Percentiles rank a stretch among this genome's conserved stretches.
These are phyloP conservation scores for Epizoanthus fatuus DNA, from an alignment of 92 coral and sea anemone species.

Conservation along the genomic window DNA sequence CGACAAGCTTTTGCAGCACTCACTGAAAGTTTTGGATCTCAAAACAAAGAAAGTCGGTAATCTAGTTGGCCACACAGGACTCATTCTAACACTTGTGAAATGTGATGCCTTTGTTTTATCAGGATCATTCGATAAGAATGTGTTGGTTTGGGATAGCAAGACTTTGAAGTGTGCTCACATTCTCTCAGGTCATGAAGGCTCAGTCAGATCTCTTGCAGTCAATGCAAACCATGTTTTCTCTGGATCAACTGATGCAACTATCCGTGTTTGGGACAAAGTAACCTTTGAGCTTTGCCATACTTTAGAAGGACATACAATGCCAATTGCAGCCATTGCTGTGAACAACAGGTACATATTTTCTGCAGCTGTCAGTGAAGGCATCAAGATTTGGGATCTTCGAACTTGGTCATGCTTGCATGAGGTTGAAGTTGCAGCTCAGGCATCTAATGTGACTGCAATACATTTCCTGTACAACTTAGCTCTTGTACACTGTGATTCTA, in stretches of 20 bases:
- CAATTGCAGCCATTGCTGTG: conserved; percentile 80
- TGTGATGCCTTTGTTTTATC: conserved; percentile 73
- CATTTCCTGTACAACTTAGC: conserved; percentile 69
- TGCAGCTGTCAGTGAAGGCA: conserved; percentile 79
- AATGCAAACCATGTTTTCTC: conserved; percentile 82
- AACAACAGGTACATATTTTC: conserved; percentile 92
- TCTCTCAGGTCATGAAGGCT: conserved; percentile 90
- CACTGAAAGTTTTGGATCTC: conserved; percentile 78
- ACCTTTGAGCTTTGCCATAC: conserved; percentile 77
- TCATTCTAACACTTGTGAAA: conserved; percentile 70
- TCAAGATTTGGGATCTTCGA: conserved; percentile 92
- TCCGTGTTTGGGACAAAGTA: conserved; percentile 87
- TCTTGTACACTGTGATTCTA: conserved; percentile 67
- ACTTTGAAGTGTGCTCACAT: conserved; percentile 78
- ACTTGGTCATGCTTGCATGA: conserved; percentile 81
- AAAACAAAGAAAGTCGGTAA: conserved; percentile 66
- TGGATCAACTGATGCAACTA: conserved; percentile 80
- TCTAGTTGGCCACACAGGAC: conserved; percentile 90
- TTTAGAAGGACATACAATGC: conserved; percentile 76
- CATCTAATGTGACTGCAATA: conserved; percentile 51
- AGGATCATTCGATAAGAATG: conserved; percentile 91
- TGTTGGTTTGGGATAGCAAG: conserved; percentile 87
- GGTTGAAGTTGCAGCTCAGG: conserved; percentile 62
- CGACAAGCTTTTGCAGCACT: conserved; percentile 68
- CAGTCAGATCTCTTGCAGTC: conserved; percentile 80